These are phyloP conservation scores for Encarsia formosa DNA, from an alignment of 2,888 invertebrate species.

Conservation along the genomic window DNA sequence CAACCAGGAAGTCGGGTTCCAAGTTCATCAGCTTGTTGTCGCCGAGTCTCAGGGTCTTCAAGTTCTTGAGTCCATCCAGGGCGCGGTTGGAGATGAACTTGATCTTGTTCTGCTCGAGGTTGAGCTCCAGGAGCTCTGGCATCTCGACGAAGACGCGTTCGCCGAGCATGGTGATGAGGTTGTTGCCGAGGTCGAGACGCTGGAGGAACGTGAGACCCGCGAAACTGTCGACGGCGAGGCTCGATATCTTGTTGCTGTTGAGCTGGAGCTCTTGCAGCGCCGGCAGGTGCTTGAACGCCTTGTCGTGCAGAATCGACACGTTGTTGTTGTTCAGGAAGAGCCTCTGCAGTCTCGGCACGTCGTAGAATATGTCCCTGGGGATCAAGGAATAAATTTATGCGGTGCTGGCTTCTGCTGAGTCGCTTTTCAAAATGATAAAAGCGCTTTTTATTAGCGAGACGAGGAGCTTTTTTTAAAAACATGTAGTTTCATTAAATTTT, in stretches of 20 bases:
- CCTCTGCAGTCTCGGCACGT: conserved; percentile 67
- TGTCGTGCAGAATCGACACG: conserved; percentile 77
- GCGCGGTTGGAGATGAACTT: conserved; percentile 73
- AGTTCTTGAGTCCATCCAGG: conserved; percentile 69
- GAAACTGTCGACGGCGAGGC: conserved; percentile 73
- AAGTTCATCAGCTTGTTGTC: conserved; percentile 72
- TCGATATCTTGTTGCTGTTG: conserved; percentile 71
- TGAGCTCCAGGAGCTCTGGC: conserved; percentile 67
- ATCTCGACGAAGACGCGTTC: conserved; percentile 77
- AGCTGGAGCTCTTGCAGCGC: conserved; percentile 77
- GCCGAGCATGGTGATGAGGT: conserved; percentile 72
- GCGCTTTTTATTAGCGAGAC: too few relatives aligned
- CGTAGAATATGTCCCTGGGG: conserved; percentile 64
- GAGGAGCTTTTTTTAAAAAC: background rate
- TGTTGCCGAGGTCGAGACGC: conserved; percentile 69
- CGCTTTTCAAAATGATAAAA: too few relatives aligned
- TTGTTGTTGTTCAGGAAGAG: conserved; percentile 83
- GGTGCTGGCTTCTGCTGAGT: too few relatives aligned
- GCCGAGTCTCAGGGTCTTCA: conserved; percentile 68
- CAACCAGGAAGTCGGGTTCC: conserved; percentile 68
- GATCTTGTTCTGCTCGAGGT: conserved; percentile 66
- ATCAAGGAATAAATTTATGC: too few relatives aligned
- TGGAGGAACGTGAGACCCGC: conserved; percentile 70
- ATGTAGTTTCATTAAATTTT: background rate
- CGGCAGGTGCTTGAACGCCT: conserved; percentile 71